Evolutionary conservation across 1,140 invertebrate species (phyloP).

Genomic region (Anagrus nilaparvatae): DNA sequence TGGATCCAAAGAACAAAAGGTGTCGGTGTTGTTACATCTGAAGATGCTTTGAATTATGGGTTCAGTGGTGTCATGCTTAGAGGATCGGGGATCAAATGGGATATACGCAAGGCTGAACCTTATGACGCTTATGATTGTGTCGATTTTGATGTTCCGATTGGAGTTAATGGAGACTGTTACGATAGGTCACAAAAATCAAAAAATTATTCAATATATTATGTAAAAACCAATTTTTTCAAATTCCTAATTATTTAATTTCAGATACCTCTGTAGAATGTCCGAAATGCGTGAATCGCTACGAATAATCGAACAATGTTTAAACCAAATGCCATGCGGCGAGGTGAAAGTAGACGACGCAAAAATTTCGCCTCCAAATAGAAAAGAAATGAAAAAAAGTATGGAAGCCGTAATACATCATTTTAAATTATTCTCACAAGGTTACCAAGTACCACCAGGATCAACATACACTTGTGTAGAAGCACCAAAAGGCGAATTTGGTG

Average conservation of each 20-base stretch:
- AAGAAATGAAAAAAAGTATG: constrained; percentile 97
- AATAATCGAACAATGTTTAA: constrained; percentile 93
- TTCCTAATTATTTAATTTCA: background rate
- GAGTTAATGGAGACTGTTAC: constrained; percentile 89
- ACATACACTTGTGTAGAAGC: constrained; percentile 96
- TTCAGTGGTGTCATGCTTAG: constrained; percentile 94
- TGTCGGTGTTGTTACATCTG: constrained; percentile 75
- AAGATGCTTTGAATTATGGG: constrained; percentile 88
- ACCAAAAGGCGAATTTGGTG: constrained; percentile 96
- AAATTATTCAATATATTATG: no score
- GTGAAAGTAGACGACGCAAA: constrained; percentile 94
- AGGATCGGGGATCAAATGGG: constrained; percentile 97
- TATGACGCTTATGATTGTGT: constrained; percentile 92
- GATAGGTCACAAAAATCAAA: constrained; percentile 81
- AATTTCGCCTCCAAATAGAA: constrained; percentile 75
- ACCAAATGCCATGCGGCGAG: constrained; percentile 93
- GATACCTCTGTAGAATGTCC: constrained; percentile 81
- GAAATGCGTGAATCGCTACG: constrained; percentile 94
- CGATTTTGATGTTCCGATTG: constrained; percentile 95
- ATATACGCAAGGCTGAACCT: constrained; percentile 86
- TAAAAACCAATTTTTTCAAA: constrained; percentile 6
- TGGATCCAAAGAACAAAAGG: constrained; percentile 81
- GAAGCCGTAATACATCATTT: constrained; percentile 98
- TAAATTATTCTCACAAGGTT: constrained; percentile 95
- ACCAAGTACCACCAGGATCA: constrained; percentile 88